A percentile compares a stretch with the other conserved stretches of the same genome.
These are phyloP conservation scores for Campopleginae sp. DNA, from an alignment of 2,888 invertebrate species.

Conservation along the genomic window DNA sequence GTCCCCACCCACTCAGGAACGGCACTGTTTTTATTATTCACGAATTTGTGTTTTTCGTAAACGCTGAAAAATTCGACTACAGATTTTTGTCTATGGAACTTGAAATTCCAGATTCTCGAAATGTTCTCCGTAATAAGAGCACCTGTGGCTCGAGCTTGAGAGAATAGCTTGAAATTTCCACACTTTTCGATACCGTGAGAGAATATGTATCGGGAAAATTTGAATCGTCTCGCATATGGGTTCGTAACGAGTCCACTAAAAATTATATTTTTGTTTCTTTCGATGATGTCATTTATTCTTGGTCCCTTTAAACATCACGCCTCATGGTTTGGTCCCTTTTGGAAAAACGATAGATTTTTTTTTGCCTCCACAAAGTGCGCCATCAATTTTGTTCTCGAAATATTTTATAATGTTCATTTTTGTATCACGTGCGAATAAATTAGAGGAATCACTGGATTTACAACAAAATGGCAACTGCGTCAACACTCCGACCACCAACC, in stretches of 20 bases:
- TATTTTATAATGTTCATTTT: conserved; percentile 40
- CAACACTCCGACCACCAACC: conserved; percentile 59
- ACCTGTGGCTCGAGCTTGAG: conserved; percentile 39
- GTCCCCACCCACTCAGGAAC: background rate
- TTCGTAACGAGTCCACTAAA: conserved; percentile 2
- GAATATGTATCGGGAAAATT: background rate
- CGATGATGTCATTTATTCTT: conserved; percentile 13
- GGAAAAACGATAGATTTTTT: conserved; percentile 19
- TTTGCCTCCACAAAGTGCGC: conserved; percentile 31
- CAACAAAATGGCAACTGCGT: conserved; percentile 71
- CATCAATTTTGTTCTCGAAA: conserved; percentile 52
- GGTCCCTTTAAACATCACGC: conserved; percentile 57
- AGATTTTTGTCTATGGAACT: background rate
- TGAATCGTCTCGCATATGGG: conserved; percentile 7
- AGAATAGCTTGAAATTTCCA: background rate
- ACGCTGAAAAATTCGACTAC: background rate
- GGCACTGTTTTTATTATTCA: background rate
- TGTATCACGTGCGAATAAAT: background rate
- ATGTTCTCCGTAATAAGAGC: background rate
- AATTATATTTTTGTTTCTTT: conserved; percentile 2
- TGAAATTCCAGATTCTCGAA: background rate
- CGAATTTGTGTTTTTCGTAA: background rate
- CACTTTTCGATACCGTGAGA: background rate
- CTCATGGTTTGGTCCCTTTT: conserved; percentile 56
- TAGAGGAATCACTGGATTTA: conserved; percentile 45